phyloP scores from a whole-genome alignment of 2,888 invertebrate genomes.

The Julus scanicus region DNA sequence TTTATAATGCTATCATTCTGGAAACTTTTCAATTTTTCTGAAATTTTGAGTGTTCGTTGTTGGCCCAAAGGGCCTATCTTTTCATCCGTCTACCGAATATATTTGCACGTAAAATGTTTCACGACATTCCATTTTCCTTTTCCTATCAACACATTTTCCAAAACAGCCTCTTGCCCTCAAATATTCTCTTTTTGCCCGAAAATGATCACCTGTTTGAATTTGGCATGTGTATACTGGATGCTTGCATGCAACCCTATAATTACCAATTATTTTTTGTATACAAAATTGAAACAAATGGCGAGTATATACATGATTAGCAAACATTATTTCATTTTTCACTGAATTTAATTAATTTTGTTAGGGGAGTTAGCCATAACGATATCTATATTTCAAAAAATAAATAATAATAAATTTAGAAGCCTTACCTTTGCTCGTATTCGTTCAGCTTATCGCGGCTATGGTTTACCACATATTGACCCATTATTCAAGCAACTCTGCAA shows the following conservation, averaged over 20 bases:
- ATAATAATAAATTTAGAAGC: not conserved
- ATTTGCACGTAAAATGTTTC: no score
- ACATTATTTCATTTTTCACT: not conserved
- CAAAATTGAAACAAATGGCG: not conserved
- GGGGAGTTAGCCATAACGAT: not conserved
- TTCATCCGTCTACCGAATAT: no score
- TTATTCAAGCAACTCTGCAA: not conserved
- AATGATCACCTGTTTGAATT: no score
- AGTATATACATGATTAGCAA: not conserved
- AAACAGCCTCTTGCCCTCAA: not conserved
- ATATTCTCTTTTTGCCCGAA: not conserved
- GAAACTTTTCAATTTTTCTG: no score
- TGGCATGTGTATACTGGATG: no score
- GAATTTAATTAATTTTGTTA: conserved; percentile 19
- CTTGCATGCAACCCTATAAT: not conserved
- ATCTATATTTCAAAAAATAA: not conserved
- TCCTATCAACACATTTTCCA: not conserved
- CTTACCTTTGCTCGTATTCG: not conserved
- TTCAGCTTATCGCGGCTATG: not conserved
- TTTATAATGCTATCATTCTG: no score
- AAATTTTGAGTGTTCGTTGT: no score
- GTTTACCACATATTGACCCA: no score
- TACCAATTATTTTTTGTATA: not conserved
- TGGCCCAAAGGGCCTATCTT: no score
- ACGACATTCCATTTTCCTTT: not conserved